phyloP scores from a whole-genome alignment of 2,113 vertebrate genomes.

The Grammomys surdaster region DNA sequence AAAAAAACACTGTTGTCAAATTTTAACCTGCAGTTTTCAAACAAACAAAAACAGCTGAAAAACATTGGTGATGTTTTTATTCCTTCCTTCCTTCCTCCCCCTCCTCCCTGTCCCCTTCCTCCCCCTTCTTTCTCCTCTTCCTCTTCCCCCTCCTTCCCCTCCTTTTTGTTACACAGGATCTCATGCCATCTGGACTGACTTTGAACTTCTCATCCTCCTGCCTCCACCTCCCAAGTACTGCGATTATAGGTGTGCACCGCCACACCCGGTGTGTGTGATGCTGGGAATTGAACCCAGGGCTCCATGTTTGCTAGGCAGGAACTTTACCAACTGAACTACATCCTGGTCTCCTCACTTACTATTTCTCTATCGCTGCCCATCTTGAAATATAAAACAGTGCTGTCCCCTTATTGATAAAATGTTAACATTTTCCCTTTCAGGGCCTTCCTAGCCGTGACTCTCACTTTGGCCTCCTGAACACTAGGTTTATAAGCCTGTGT shows the following conservation, averaged over 20 bases:
- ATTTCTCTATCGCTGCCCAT: background rate
- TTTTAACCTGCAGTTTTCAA: background rate
- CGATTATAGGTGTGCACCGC: background rate
- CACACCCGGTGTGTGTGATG: background rate
- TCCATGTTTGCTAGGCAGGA: background rate
- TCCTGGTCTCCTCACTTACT: background rate
- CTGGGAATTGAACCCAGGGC: background rate
- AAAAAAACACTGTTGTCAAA: background rate
- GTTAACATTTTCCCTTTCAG: background rate
- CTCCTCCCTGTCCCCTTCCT: too few relatives aligned
- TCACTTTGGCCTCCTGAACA: background rate
- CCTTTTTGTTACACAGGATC: background rate
- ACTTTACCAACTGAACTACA: background rate
- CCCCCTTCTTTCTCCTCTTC: background rate
- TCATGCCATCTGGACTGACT: background rate
- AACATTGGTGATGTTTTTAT: background rate
- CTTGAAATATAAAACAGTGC: background rate
- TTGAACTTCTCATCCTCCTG: background rate
- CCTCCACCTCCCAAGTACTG: background rate
- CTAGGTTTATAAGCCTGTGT: background rate
- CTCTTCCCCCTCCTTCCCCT: accelerated
- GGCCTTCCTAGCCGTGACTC: background rate
- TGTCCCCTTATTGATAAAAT: background rate
- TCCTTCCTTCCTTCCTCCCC: too few relatives aligned
- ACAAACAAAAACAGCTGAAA: background rate